A percentile compares a stretch with the other conserved stretches of the same genome.
Evolutionary conservation across 2,888 invertebrate genomes (phyloP).

Genomic region (Dromius quadrimaculatus): DNA sequence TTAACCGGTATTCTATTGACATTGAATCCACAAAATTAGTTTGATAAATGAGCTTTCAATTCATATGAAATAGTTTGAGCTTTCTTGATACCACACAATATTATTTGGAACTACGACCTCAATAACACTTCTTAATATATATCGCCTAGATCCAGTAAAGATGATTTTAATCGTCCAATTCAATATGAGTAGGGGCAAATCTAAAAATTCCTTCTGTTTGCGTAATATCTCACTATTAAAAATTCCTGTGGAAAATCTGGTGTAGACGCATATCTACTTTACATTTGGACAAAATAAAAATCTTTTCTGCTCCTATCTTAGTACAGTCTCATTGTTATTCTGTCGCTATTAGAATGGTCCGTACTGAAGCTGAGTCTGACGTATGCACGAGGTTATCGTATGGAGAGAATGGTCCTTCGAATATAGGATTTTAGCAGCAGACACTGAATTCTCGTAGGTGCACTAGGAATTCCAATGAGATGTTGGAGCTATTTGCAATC

Average conservation of each 20-base stretch:
- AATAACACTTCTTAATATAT: too few species aligned
- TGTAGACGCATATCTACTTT: not conserved
- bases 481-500: conserved; percentile 14
- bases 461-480: conserved; percentile 27
- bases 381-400: conserved; percentile 23
- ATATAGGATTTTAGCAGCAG: conserved; percentile 19
- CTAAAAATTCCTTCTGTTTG: too few species aligned
- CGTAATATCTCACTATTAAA: not conserved
- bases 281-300: not conserved
- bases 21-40: too few species aligned
- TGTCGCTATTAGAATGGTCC: conserved; percentile 26
- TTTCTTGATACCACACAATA: too few species aligned
- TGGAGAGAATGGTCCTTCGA: not conserved
- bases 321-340: conserved; percentile 30
- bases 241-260: not conserved
- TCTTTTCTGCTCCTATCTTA: not conserved
- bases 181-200: too few species aligned
- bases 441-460: conserved; percentile 24
- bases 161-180: too few species aligned
- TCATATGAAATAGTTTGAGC: too few species aligned
- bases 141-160: too few species aligned
- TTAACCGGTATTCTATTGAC: too few species aligned
- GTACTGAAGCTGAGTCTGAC: not conserved
- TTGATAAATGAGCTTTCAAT: too few species aligned
- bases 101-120: too few species aligned